These are phyloP conservation scores for Python bivittatus DNA, from an alignment of 2,113 vertebrate genomes.

Conservation along the genomic window DNA sequence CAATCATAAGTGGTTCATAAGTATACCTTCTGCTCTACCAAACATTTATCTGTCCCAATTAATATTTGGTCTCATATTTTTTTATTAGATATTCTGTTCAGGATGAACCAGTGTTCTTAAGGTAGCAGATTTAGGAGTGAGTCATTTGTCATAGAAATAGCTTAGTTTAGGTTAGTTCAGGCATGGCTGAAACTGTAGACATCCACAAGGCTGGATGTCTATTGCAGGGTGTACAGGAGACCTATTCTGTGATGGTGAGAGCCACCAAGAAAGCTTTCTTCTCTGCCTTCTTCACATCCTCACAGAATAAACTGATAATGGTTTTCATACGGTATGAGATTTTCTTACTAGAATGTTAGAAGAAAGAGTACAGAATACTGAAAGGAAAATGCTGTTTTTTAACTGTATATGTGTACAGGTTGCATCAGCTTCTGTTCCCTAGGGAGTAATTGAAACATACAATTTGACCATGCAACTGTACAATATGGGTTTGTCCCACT, in stretches of 20 bases:
- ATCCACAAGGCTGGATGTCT: background rate
- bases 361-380: background rate
- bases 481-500: background rate
- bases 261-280: no score
- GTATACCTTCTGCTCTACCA: background rate
- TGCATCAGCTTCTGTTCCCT: background rate
- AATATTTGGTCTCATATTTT: background rate
- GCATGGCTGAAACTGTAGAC: background rate
- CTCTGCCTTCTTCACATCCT: no score
- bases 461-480: background rate
- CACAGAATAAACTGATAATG: background rate
- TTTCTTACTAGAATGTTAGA: background rate
- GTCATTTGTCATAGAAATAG: background rate
- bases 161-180: background rate
- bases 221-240: background rate
- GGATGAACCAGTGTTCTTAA: background rate
- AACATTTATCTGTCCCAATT: background rate
- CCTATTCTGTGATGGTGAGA: background rate
- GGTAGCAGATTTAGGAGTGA: background rate
- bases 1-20: background rate
- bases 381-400: background rate
- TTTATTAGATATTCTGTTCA: background rate
- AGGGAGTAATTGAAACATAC: background rate
- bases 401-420: background rate
- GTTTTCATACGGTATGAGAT: background rate